phyloP scores from a whole-genome alignment of 2,888 invertebrate genomes.

The Lithodes maja region DNA sequence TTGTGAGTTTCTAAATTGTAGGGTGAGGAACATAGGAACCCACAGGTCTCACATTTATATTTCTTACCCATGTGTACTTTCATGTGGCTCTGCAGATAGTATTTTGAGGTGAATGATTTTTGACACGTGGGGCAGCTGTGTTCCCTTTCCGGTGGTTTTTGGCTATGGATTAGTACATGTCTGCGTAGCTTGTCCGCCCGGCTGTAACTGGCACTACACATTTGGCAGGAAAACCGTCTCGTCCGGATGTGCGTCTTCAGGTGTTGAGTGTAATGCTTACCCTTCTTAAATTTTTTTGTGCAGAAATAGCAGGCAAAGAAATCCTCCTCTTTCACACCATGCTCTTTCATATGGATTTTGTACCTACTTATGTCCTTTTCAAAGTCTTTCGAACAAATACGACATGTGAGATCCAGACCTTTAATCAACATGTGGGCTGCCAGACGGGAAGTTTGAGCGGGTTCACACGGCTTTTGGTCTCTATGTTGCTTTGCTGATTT shows the following conservation, averaged over 20 bases:
- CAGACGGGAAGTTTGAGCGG: constrained; percentile 57
- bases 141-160: constrained; percentile 44
- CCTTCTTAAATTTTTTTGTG: constrained; percentile 52
- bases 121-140: constrained; percentile 62
- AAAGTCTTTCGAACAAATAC: constrained; percentile 60
- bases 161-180: constrained; percentile 58
- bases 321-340: constrained; percentile 47
- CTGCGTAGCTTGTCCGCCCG: constrained; percentile 62
- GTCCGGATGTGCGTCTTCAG: constrained; percentile 62
- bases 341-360: constrained; percentile 63
- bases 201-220: constrained; percentile 67
- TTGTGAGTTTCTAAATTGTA: constrained; percentile 66
- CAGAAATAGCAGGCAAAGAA: constrained; percentile 67
- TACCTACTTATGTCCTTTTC: constrained; percentile 51
- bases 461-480: constrained; percentile 37
- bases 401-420: constrained; percentile 55
- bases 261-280: constrained; percentile 63
- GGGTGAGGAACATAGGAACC: constrained; percentile 56
- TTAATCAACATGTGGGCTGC: constrained; percentile 54
- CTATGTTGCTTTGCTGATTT: neutral
- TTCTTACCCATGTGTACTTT: constrained; percentile 62
- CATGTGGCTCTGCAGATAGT: constrained; percentile 65
- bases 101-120: constrained; percentile 59
- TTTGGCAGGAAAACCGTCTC: constrained; percentile 56
- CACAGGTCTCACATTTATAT: constrained; percentile 65